phyloP scores from a whole-genome alignment of 2,113 vertebrate species.

The Serilophus lunatus region DNA sequence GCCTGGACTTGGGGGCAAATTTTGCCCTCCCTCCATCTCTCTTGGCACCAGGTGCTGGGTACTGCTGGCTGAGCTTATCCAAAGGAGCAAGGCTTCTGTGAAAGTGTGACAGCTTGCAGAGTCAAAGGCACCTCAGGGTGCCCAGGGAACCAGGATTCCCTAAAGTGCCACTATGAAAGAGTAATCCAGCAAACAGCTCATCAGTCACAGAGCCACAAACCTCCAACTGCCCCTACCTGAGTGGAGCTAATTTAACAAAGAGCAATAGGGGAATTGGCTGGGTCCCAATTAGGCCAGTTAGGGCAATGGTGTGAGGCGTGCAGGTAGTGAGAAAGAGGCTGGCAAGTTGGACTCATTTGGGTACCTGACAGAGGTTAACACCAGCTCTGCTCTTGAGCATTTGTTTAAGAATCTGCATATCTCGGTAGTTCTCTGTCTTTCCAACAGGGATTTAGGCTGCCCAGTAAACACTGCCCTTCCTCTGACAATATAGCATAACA shows the following conservation, averaged over 20 bases:
- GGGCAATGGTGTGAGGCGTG: background rate
- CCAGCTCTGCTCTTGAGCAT: fast-evolving
- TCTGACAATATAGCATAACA: background rate
- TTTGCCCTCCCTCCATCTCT: background rate
- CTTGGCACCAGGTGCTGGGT: background rate
- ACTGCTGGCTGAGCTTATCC: background rate
- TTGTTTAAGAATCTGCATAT: background rate
- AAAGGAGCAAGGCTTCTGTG: background rate
- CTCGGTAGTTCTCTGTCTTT: background rate
- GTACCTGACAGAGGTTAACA: background rate
- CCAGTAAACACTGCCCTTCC: background rate
- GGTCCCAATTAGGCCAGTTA: background rate
- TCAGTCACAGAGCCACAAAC: background rate
- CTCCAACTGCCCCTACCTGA: background rate
- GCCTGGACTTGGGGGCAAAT: background rate
- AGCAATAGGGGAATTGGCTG: background rate
- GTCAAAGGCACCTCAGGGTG: background rate
- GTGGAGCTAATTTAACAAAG: background rate
- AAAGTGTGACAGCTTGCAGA: background rate
- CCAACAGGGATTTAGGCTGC: background rate
- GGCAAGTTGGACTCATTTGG: background rate
- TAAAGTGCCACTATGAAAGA: background rate
- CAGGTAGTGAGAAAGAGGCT: background rate
- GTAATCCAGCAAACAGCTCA: background rate
- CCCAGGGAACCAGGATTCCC: background rate